A percentile compares a stretch with the other conserved stretches of the same genome.
Conservation (phyloP, 2,113 vertebrate species). For the Mungos mungo region DNA sequence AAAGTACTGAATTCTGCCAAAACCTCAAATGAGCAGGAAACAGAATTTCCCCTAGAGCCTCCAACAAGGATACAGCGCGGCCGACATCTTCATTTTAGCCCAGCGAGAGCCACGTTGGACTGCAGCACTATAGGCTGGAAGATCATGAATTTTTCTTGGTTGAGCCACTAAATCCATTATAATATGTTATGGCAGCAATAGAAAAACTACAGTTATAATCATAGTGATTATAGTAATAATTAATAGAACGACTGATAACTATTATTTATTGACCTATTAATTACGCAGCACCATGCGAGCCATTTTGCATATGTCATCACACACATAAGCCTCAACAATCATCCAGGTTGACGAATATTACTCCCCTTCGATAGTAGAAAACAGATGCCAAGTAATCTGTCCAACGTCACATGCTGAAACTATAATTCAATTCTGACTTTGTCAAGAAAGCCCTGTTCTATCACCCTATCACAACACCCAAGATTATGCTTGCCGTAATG, state of each 20-base stretch:
- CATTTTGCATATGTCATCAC: background rate
- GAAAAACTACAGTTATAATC: constrained; percentile 33
- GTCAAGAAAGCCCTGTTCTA: background rate
- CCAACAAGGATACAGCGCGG: background rate
- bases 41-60: background rate
- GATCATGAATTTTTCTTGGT: constrained; percentile 44
- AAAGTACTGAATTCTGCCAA: background rate
- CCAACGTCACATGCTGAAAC: background rate
- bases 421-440: background rate
- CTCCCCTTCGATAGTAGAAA: background rate
- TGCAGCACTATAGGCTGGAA: background rate
- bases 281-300: background rate
- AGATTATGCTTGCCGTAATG: background rate
- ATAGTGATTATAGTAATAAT: background rate
- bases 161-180: background rate
- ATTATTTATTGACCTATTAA: constrained; percentile 44
- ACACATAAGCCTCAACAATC: background rate
- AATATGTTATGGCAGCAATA: constrained; percentile 27
- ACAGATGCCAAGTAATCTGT: background rate
- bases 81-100: background rate
- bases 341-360: background rate
- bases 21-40: background rate
- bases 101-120: background rate
- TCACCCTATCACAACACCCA: background rate
- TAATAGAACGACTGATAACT: background rate